A percentile compares a stretch with the other conserved stretches of the same genome.
phyloP scores from a whole-genome alignment of 2,888 invertebrate species.

The Macropis europaea region DNA sequence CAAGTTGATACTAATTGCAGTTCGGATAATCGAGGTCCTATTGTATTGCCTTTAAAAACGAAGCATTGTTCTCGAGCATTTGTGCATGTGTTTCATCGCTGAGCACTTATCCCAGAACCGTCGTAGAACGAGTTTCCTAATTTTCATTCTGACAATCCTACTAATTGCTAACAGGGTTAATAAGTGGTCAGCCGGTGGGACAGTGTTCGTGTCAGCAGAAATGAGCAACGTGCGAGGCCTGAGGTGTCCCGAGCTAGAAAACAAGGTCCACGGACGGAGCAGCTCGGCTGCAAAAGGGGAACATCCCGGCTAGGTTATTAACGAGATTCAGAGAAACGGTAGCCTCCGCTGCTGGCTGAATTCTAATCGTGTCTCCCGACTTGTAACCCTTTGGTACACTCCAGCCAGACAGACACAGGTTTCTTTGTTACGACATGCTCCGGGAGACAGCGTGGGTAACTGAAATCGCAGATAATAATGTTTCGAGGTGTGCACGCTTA shows the following conservation, averaged over 20 bases:
- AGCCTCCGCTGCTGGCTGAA: constrained; percentile 29
- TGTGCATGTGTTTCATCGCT: no score
- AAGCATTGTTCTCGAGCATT: no score
- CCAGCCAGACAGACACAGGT: constrained; percentile 13
- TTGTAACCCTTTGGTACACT: constrained; percentile 8
- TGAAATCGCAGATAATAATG: constrained; percentile 28
- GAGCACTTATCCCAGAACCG: no score
- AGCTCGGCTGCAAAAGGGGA: constrained; percentile 27
- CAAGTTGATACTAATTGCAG: no score
- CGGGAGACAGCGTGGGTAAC: constrained; percentile 33
- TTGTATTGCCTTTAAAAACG: no score
- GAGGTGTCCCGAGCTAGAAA: constrained; percentile 28
- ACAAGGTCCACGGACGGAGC: constrained; percentile 28
- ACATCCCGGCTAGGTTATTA: constrained; percentile 44
- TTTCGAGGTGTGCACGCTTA: constrained; percentile 6
- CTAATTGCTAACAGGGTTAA: no score
- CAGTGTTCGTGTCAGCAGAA: constrained; percentile 24
- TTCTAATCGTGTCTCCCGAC: constrained; percentile 39
- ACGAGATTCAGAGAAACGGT: constrained; percentile 43
- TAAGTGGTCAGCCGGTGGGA: constrained; percentile 37
- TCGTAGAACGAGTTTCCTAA: no score
- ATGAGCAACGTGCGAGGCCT: constrained; percentile 39
- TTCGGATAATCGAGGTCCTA: no score
- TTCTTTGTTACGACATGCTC: constrained; percentile 24
- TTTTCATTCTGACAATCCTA: no score